Percentiles rank a stretch among this genome's conserved stretches.
These are phyloP conservation scores for Galeopterus variegatus DNA, from an alignment of 2,113 vertebrate genomes.

Conservation along the genomic window DNA sequence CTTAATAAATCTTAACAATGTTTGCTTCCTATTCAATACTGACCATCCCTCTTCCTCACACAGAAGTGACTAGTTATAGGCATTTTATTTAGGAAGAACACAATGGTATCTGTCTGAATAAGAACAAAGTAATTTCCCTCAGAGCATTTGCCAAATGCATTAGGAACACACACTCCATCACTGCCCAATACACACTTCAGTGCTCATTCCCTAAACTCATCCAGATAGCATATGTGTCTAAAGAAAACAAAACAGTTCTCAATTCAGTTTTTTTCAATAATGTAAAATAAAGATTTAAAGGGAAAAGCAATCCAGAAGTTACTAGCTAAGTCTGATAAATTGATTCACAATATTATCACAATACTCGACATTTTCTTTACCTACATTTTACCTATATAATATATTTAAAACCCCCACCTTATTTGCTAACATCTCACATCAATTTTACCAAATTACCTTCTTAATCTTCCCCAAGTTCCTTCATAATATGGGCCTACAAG, in stretches of 20 bases:
- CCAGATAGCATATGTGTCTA: background rate
- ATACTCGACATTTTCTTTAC: background rate
- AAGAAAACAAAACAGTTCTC: background rate
- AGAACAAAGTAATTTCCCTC: conserved; percentile 71
- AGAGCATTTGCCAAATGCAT: conserved; percentile 44
- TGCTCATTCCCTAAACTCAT: conserved; percentile 4
- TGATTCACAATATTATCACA: background rate
- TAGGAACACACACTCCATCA: conserved; percentile 33
- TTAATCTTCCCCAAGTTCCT: background rate
- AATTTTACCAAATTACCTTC: background rate
- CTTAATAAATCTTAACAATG: conserved; percentile 63
- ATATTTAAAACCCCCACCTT: background rate
- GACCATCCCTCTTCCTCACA: conserved; percentile 26
- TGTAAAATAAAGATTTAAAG: conserved; percentile 36
- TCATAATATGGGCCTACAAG: background rate
- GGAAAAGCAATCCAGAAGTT: background rate
- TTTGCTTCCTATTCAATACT: conserved; percentile 53
- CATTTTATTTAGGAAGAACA: conserved; percentile 70
- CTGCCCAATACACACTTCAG: background rate
- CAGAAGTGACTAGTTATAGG: conserved; percentile 39
- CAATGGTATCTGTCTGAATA: conserved; percentile 46
- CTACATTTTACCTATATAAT: background rate
- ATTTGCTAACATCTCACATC: background rate
- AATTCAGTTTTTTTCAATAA: background rate
- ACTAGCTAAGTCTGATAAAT: background rate